These are phyloP conservation scores for Lasioglossum figueresi DNA, from an alignment of 2,888 invertebrate genomes.

Conservation along the genomic window DNA sequence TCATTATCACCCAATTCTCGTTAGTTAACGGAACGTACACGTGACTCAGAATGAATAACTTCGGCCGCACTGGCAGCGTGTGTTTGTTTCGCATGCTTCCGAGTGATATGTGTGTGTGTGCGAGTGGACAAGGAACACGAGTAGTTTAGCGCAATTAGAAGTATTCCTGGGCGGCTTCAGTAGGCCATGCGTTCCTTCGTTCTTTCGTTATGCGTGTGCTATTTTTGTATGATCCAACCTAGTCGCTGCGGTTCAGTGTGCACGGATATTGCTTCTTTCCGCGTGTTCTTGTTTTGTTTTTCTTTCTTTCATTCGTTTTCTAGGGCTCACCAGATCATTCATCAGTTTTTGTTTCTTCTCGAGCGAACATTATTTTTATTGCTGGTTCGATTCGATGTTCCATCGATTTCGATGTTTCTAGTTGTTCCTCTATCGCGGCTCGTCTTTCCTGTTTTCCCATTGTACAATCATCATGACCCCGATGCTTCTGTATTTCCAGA, in stretches of 20 bases:
- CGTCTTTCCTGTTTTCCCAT: background rate
- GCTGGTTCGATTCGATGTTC: background rate
- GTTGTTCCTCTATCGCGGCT: background rate
- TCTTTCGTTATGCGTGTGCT: background rate
- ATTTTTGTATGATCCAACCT: background rate
- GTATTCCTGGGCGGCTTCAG: conserved; percentile 17
- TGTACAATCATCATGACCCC: background rate
- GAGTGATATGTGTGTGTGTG: background rate
- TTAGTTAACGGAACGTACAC: conserved; percentile 38
- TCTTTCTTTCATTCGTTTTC: background rate
- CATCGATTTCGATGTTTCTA: background rate
- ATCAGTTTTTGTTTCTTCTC: background rate
- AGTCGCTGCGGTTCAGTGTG: background rate
- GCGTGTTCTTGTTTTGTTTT: background rate
- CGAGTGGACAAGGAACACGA: conserved; percentile 18
- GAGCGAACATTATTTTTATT: background rate
- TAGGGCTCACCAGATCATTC: background rate
- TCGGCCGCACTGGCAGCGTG: conserved; percentile 34
- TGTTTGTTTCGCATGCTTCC: conserved; percentile 56
- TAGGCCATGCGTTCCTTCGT: conserved; percentile 1
- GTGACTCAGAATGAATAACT: conserved; percentile 64
- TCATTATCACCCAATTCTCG: conserved; percentile 17
- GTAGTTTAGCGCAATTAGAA: conserved; percentile 51
- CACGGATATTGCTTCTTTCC: background rate
- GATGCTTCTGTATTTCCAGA: conserved; percentile 83